Base-by-base conservation (phyloP, 2,888 invertebrate genomes). In the Diaprepes abbreviatus region DNA sequence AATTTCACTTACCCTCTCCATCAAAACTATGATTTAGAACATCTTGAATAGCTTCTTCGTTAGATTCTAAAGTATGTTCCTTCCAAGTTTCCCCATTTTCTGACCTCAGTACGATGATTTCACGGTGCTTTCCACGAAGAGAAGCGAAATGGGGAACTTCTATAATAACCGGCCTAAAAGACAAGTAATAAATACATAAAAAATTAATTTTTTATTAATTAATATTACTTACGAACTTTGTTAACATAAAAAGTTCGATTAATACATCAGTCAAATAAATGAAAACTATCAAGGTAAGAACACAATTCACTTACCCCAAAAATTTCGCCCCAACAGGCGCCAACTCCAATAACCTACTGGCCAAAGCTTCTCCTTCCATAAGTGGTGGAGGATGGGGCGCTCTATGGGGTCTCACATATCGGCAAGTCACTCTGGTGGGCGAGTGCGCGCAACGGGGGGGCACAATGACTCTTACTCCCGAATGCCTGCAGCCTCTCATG, bases 11-110 rank as follows among this genome's bases (percentile, higher is more conserved):
- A 90, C 91, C 91, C 86, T 91, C 91, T 75, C 92, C 92, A 84
- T 96, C 95, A 84, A 95, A 94, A 78, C 95, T 94, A 81, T 96
- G 96, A 81, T 95, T 95, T 69, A 98, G 86, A 19, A 96, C 94
- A 81, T 97, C 97, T 85, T 97, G 92, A 31, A 95, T 91, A 52
- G 93, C 93, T 80, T 95, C 94, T 81, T 95, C 95, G 60, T 90
- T 92, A 66, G 94, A 93, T 79, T 93, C 91, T 70, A 94, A 84
- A 35, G 92, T 92, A 83, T 99, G 99, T 81, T 99, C 99, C 74
- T 95, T 93, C 99, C 99, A 99, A 28, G 94, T 95, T 84, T 98
- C 97, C 14, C 99, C 99, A 79, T 98, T 97, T 85, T 99, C 98
- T 2, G 97, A 97, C 54, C 98, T 90, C 72, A 99, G 86, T 74